phyloP scores from a whole-genome alignment of 1,140 invertebrate species.

The Calliphora vicina region DNA sequence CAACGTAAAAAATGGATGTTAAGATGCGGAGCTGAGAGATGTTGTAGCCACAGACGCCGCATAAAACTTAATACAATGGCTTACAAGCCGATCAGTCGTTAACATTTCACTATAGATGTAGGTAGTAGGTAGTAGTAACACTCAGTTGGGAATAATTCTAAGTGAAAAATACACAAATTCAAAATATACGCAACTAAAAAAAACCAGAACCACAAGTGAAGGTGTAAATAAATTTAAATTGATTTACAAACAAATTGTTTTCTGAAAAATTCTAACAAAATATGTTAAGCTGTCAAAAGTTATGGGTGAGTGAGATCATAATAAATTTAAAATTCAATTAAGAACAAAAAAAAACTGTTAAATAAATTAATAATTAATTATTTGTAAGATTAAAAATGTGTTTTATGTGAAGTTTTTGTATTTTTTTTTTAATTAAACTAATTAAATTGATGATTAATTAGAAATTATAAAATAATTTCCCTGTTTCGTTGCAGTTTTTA shows the following conservation, averaged over 20 bases:
- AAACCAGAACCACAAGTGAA: background rate
- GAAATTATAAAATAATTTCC: background rate
- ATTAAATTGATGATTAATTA: background rate
- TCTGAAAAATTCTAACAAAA: background rate
- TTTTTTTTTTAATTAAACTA: background rate
- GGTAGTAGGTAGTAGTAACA: background rate
- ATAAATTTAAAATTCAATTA: background rate
- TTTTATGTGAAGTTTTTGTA: background rate
- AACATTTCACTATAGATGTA: slow-evolving; percentile 39
- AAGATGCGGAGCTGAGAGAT: background rate
- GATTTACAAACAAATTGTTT: background rate
- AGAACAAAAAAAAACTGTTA: background rate
- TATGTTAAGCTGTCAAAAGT: slow-evolving; percentile 4
- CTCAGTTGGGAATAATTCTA: background rate
- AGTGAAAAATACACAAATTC: background rate
- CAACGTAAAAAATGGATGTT: background rate
- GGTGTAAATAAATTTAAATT: background rate
- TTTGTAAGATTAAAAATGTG: background rate
- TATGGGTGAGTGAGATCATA: slow-evolving; percentile 48
- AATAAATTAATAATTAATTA: background rate
- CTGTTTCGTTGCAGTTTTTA: background rate
- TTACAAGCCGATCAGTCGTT: slow-evolving; percentile 41
- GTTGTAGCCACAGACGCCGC: slow-evolving; percentile 36
- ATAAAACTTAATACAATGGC: slow-evolving; percentile 42
- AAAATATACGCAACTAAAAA: background rate